Percentiles rank a stretch among this genome's conserved stretches.
phyloP scores from a whole-genome alignment of 2,113 vertebrate species.

The Speoplatyrhinus poulsoni region DNA sequence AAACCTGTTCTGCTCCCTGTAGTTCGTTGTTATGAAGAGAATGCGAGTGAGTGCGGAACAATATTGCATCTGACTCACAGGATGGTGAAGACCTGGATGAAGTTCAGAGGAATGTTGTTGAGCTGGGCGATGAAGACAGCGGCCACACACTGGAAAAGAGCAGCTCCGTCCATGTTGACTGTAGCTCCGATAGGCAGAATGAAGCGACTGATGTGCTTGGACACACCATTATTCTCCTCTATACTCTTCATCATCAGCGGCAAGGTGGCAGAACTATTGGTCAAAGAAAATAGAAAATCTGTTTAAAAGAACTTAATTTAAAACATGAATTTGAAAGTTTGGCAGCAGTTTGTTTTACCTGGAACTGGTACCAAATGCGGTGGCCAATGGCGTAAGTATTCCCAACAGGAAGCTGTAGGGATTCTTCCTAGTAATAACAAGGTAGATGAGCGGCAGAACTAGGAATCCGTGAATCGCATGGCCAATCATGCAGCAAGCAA shows the following conservation, averaged over 20 bases:
- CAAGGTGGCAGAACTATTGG: slow-evolving; percentile 82
- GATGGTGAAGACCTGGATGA: slow-evolving; percentile 88
- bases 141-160: slow-evolving; percentile 90
- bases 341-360: slow-evolving; percentile 70
- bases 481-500: slow-evolving; percentile 85
- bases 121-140: slow-evolving; percentile 90
- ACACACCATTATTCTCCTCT: slow-evolving; percentile 86
- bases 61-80: slow-evolving; percentile 76
- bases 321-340: neutral
- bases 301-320: neutral
- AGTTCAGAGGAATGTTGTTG: slow-evolving; percentile 77
- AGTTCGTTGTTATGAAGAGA: neutral
- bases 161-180: slow-evolving; percentile 92
- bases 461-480: slow-evolving; percentile 85
- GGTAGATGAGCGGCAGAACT: slow-evolving; percentile 85
- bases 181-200: slow-evolving; percentile 91
- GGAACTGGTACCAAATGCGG: slow-evolving; percentile 89
- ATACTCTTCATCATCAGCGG: slow-evolving; percentile 92
- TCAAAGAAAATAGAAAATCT: neutral
- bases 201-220: slow-evolving; percentile 90
- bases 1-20: neutral
- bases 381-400: slow-evolving; percentile 82
- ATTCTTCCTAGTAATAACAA: slow-evolving; percentile 84
- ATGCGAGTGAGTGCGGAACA: neutral
- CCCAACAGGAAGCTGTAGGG: slow-evolving; percentile 89